Base-by-base conservation (phyloP, 2,113 vertebrate genomes). In the Montifringilla adamsi region DNA sequence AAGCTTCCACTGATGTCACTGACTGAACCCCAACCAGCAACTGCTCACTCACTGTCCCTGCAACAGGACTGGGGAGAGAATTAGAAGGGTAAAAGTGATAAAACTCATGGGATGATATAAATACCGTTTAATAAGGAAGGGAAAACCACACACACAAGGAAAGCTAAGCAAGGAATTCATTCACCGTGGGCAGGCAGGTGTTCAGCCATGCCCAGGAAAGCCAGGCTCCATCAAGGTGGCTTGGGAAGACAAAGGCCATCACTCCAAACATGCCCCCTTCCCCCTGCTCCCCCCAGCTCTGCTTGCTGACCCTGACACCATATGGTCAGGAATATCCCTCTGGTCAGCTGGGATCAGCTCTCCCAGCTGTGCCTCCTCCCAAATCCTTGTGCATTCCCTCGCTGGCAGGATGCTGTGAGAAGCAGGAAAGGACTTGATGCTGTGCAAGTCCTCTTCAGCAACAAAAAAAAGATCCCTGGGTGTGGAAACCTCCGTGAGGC, bases 341-440 rank as follows among this genome's bases (percentile, higher is more conserved):
- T 75, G 39, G 11, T 75, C 53, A 75, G 6, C 1, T 60, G 39
- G 28, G 62, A 75, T 46, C 62, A 68, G 28, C 20, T 68, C 28
- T 41, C 62, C 20, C 41, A 46, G 30, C 69, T 68, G 53, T 30
- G n/a, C 41, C 30, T n/a, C 6, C 28, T 75, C 24, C 39, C 52
- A 46, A n/a, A 11, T 75, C 46, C 39, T 68, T 30, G 9, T 35
- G 69, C n/a, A 68, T 13, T 28, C 39, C 12, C 31, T 58, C 1
- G 0, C 30, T 30, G 24, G 24, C 2, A 2, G 44, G 37, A 18
- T 10, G 1, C 8, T 20, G 19, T 30, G 33, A 52, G 52, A 44
- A 31, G 70, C 24, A 47, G 62, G 31, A 18, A n/a, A 60, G 39
- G 16, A 30, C 11, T 39, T 21, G 28, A 7, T 39, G 39, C 39